Base-by-base conservation (phyloP, 2,797 vertebrate species). In the Aeoliscus strigatus region DNA sequence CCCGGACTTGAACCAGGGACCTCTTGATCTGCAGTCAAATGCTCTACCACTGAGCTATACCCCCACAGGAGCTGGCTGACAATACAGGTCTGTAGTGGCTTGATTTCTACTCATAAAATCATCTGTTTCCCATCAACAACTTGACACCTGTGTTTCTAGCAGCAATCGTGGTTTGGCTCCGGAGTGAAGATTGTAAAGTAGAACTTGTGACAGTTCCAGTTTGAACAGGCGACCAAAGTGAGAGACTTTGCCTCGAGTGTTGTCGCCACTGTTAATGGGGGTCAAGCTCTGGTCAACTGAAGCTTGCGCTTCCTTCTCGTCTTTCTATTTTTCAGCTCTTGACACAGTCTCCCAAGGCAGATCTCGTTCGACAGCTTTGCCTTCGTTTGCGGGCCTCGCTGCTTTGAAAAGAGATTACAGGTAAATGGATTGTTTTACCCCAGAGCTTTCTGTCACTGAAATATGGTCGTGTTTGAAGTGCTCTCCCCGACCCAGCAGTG, bases 21-120 rank as follows among this genome's bases (percentile, higher is more conserved):
- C 79, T 81, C 70, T 84, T 83, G 80, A 85, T 81, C 82, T 85
- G 78, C 78, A 84, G 80, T 85, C 77, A 83, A 85, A 82, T 77
- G 77, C 76, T 83, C 82, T 80, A 77, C 82, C 79, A 80, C 81
- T 86, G 80, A 85, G 80, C 82, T 83, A 83, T 70, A 86, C 83
- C 83, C 86, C 24, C 31, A n/a, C n/a, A n/a, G n/a, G n/a, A n/a
- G n/a, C n/a, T n/a, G n/a, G n/a, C n/a, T n/a, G n/a, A n/a, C n/a
- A n/a, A n/a, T n/a, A n/a, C n/a, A n/a, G n/a, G n/a, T n/a, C n/a
- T n/a, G n/a, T n/a, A n/a, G n/a, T n/a, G n/a, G n/a, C n/a, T n/a
- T n/a, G n/a, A n/a, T n/a, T n/a, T n/a, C n/a, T n/a, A n/a, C n/a
- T n/a, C n/a, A n/a, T n/a, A n/a, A n/a, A n/a, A n/a, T n/a, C n/a